These are phyloP conservation scores for Strongylocentrotus purpuratus DNA, from an alignment of 35 echinoderm and acorn worm genomes.

Conservation along the genomic window DNA sequence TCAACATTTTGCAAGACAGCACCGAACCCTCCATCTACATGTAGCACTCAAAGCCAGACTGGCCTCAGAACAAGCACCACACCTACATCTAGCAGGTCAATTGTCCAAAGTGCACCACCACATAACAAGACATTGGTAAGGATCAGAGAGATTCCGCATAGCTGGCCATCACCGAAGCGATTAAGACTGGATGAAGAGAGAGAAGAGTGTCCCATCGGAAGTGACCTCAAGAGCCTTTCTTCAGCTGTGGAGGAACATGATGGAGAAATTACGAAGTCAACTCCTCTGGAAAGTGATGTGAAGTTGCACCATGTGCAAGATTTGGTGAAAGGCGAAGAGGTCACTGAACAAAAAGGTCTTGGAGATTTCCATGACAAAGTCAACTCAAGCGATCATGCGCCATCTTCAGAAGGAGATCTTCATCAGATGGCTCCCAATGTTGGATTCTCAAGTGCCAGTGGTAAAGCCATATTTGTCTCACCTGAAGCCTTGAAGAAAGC, in stretches of 20 bases:
- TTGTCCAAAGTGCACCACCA: neutral
- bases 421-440: neutral
- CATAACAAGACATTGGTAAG: neutral
- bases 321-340: neutral
- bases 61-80: slow-evolving; percentile 6
- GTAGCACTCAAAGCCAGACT: neutral
- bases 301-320: neutral
- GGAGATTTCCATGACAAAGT: neutral
- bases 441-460: slow-evolving; percentile 34
- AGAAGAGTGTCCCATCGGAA: neutral
- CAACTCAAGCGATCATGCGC: neutral
- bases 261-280: neutral
- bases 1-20: slow-evolving; percentile 22
- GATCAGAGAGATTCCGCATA: neutral
- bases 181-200: slow-evolving; percentile 20
- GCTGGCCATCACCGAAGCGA: neutral
- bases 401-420: neutral
- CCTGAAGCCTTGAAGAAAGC: slow-evolving; percentile 21
- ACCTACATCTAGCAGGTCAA: neutral
- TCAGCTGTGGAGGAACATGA: neutral
- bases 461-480: neutral
- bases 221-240: neutral
- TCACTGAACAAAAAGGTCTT: neutral
- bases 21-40: neutral
- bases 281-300: neutral